phyloP scores from a whole-genome alignment of 92 coral and sea anemone genomes.

The Siderastrea radians region DNA sequence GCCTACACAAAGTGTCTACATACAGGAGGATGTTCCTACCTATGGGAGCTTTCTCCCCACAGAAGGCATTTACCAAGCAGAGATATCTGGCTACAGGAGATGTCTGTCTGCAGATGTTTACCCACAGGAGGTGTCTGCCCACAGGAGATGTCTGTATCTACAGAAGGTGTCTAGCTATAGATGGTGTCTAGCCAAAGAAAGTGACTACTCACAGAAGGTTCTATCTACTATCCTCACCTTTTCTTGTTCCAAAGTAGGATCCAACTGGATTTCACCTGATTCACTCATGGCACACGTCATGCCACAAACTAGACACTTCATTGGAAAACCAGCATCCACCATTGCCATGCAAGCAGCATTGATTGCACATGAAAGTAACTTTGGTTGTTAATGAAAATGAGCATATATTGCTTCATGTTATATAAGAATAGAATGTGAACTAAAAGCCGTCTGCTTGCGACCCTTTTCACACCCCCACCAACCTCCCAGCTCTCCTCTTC shows the following conservation, averaged over 20 bases:
- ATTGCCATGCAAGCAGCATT: conserved; percentile 98
- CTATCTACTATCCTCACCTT: conserved; percentile 54
- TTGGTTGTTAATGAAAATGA: conserved; percentile 15
- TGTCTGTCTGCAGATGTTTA: not conserved
- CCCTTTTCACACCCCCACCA: no score
- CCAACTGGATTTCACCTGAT: conserved; percentile 76
- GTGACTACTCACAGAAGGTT: not conserved
- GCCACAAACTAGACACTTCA: conserved; percentile 87
- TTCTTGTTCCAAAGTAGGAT: conserved; percentile 89
- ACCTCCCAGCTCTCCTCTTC: no score
- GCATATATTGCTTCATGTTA: not conserved
- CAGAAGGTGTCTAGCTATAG: no score
- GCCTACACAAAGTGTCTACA: no score
- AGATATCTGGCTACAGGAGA: not conserved
- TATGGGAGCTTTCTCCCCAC: not conserved
- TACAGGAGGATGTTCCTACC: no score
- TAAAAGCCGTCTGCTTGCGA: no score
- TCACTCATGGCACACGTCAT: conserved; percentile 80
- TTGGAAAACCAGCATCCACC: conserved; percentile 97
- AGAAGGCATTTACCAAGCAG: no score
- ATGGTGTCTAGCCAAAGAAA: no score
- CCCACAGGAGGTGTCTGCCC: no score
- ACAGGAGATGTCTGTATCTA: no score
- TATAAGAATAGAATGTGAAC: no score
- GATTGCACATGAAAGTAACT: conserved; percentile 93